Evolutionary conservation across 30 jellyfish, hydroid and myxozoan genomes (phyloP).

Genomic region (Aurelia aurita): DNA sequence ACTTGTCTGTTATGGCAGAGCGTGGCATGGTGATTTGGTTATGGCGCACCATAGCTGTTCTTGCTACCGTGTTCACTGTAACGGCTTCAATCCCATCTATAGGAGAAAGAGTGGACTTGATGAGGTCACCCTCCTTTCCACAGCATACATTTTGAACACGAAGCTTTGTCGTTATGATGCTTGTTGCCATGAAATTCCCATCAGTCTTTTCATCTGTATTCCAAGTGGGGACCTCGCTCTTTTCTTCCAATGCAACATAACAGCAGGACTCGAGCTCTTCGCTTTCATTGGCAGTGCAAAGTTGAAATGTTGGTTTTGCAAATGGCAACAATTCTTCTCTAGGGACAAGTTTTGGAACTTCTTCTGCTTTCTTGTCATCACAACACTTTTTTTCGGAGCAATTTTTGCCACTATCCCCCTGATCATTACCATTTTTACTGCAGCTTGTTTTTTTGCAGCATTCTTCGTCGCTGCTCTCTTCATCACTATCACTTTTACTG

Average conservation of each 20-base stretch:
- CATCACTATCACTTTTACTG: background rate
- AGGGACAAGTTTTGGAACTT: too few species aligned
- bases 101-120: constrained; percentile 10
- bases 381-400: too few species aligned
- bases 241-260: background rate
- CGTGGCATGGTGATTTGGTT: background rate
- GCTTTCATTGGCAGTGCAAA: background rate
- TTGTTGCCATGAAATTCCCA: constrained; percentile 1
- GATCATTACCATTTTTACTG: too few species aligned
- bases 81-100: constrained; percentile 52
- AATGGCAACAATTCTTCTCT: too few species aligned
- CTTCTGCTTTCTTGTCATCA: too few species aligned
- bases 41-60: constrained; percentile 54
- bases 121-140: constrained; percentile 65
- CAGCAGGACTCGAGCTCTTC: background rate
- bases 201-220: background rate
- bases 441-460: too few species aligned
- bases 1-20: constrained; percentile 3
- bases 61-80: constrained; percentile 48
- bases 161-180: constrained; percentile 30
- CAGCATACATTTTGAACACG: constrained; percentile 79
- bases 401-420: too few species aligned
- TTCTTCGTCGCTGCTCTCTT: background rate
- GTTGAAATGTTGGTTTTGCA: background rate
- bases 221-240: background rate